phyloP scores from a whole-genome alignment of 2,888 invertebrate species.

The Pandemis cinnamomeana region DNA sequence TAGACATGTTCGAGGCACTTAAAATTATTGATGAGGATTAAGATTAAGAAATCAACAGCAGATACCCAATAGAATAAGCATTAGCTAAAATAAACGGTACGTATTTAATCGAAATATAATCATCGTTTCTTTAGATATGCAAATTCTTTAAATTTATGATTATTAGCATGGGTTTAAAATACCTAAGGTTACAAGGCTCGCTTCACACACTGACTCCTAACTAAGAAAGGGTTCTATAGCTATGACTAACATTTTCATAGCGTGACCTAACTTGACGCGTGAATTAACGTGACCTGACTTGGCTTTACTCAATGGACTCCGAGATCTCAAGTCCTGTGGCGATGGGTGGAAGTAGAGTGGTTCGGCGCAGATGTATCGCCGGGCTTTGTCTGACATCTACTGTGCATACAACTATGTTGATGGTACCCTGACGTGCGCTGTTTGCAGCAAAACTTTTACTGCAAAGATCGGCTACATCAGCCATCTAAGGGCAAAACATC shows the following conservation, averaged over 20 bases:
- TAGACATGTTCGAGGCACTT: constrained; percentile 7
- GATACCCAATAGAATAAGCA: constrained; percentile 12
- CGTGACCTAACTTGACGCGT: too few relatives aligned
- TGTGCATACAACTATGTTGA: too few relatives aligned
- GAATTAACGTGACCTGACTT: too few relatives aligned
- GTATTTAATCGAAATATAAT: constrained; percentile 15
- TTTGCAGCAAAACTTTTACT: too few relatives aligned
- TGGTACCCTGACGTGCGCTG: too few relatives aligned
- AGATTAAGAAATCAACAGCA: constrained; percentile 23
- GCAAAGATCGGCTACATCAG: too few relatives aligned
- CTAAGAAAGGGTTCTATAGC: not conserved
- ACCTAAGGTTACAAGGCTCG: not conserved
- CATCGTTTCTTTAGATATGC: constrained; percentile 22
- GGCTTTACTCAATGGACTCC: too few relatives aligned
- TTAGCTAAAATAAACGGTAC: not conserved
- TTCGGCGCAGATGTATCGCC: too few relatives aligned
- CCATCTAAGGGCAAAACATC: too few relatives aligned
- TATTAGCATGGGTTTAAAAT: not conserved
- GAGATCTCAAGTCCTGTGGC: too few relatives aligned
- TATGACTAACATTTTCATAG: not conserved
- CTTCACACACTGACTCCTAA: not conserved
- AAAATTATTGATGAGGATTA: constrained; percentile 28
- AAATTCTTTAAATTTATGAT: constrained; percentile 20
- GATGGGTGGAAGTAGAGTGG: too few relatives aligned
- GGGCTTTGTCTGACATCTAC: too few relatives aligned